Evolutionary conservation across 1,140 invertebrate genomes (phyloP).

Genomic region (Penaeus chinensis): DNA sequence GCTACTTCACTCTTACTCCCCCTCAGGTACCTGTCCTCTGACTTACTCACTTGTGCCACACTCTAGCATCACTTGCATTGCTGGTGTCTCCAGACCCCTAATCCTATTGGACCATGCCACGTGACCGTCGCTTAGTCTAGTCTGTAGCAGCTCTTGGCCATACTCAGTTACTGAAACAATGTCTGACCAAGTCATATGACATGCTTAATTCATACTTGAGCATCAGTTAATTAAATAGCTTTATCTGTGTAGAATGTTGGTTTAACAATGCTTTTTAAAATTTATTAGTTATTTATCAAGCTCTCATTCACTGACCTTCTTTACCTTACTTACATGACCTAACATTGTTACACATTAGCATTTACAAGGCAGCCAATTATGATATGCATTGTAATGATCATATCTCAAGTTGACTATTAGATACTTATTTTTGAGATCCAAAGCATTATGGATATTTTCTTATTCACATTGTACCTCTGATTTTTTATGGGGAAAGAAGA

Average conservation of each 20-base stretch:
- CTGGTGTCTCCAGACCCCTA: not conserved
- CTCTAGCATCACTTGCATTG: conserved; percentile 46
- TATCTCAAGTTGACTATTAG: no score
- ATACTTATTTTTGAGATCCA: no score
- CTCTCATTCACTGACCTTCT: no score
- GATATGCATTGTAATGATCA: no score
- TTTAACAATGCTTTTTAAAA: not conserved
- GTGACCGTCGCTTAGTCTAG: not conserved
- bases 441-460: no score
- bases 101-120: not conserved
- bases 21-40: conserved; percentile 58
- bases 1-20: conserved; percentile 62
- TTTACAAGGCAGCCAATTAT: no score
- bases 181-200: conserved; percentile 15
- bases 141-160: conserved; percentile 15
- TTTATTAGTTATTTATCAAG: no score
- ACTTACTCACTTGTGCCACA: conserved; percentile 54
- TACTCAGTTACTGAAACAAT: not conserved
- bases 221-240: conserved; percentile 20
- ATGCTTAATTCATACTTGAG: conserved; percentile 2
- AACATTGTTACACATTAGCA: no score
- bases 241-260: not conserved
- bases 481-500: no score
- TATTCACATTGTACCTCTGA: no score
- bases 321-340: no score